Conservation (phyloP, 2,797 vertebrate genomes). For the Pipistrellus pygmaeus region DNA sequence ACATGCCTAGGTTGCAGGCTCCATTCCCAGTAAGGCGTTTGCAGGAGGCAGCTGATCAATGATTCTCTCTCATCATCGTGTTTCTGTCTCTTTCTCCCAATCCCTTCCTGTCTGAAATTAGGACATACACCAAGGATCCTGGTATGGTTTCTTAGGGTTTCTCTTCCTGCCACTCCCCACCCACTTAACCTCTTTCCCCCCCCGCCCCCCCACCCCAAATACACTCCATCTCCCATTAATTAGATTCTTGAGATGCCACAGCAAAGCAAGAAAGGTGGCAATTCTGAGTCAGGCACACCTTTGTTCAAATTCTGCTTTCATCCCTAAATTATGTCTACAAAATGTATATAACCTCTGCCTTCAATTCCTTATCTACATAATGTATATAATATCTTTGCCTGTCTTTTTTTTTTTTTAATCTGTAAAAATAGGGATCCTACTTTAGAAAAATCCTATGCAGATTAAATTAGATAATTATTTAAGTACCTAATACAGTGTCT, state of each 20-base stretch:
- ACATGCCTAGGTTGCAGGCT: not conserved
- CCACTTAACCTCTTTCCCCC: rapidly evolving
- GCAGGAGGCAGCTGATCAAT: not conserved
- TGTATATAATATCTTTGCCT: not conserved
- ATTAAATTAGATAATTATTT: not conserved
- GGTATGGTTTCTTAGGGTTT: not conserved
- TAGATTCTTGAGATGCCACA: not conserved
- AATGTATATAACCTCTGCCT: not conserved
- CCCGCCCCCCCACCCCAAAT: rapidly evolving
- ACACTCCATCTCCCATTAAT: not conserved
- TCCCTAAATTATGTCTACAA: not conserved
- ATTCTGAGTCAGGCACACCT: not conserved
- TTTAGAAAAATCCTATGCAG: not conserved
- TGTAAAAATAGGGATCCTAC: not conserved
- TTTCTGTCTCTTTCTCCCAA: not conserved
- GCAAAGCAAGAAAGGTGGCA: not conserved
- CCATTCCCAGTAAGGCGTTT: not conserved
- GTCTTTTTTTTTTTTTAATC: not conserved
- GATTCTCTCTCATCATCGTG: not conserved
- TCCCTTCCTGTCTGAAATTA: not conserved
- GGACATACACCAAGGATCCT: not conserved
- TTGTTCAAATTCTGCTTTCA: not conserved
- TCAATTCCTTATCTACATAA: not conserved
- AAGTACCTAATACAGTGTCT: not conserved
- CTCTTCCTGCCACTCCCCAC: not conserved